Conservation (phyloP, 2,888 invertebrate species). For the Limnephilus marmoratus region DNA sequence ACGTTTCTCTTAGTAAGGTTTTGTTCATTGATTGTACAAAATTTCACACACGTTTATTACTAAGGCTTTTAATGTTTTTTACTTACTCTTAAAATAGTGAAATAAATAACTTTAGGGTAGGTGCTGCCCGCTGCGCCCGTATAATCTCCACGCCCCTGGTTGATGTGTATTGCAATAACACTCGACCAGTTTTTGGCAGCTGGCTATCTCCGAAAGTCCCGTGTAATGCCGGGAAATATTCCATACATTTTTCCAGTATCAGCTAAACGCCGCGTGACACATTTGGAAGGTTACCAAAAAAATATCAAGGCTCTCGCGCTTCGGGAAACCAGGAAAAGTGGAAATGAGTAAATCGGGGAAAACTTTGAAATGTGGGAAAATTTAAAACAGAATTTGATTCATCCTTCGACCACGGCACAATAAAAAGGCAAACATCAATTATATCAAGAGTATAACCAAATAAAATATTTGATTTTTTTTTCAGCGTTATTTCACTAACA, state of each 20-base stretch:
- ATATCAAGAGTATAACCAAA: no score
- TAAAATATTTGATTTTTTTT: no score
- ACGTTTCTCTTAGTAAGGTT: no score
- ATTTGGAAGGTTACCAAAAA: slow-evolving; percentile 59
- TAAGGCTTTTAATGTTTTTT: no score
- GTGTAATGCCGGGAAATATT: slow-evolving; percentile 41
- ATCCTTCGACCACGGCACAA: no score
- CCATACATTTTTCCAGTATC: slow-evolving; percentile 56
- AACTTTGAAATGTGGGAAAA: not conserved
- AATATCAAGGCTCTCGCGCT: slow-evolving; percentile 23
- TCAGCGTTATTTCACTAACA: no score
- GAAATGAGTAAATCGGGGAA: not conserved
- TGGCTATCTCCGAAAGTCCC: slow-evolving; percentile 54
- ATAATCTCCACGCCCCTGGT: not conserved
- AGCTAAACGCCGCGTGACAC: slow-evolving; percentile 44
- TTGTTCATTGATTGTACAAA: no score
- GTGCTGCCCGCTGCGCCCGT: no score
- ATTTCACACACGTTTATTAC: no score
- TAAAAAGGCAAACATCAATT: no score
- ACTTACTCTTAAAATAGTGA: no score
- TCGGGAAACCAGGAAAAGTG: not conserved
- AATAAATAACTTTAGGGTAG: no score
- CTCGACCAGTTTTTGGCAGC: slow-evolving; percentile 51
- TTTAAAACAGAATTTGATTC: not conserved
- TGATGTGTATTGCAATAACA: not conserved